Percentiles rank a stretch among this genome's conserved stretches.
These are phyloP conservation scores for Caenorhabditis plicata DNA, from an alignment of 2,888 invertebrate species.

Conservation along the genomic window DNA sequence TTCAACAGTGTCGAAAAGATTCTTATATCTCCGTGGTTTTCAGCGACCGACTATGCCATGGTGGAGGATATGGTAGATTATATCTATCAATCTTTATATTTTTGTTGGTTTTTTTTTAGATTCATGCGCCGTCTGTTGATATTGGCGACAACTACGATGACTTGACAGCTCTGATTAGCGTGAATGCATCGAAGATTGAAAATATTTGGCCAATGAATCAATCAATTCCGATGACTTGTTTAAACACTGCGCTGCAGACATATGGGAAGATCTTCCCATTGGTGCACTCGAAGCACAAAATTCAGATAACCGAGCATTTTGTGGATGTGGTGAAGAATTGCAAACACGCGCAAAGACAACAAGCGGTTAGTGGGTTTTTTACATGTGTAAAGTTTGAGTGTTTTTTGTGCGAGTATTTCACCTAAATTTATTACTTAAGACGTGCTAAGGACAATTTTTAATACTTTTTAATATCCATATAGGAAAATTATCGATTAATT, in stretches of 20 bases:
- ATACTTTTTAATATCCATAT: too few species aligned
- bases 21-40: slow-evolving; percentile 37
- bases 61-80: slow-evolving; percentile 37
- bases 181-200: slow-evolving; percentile 26
- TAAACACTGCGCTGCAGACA: slow-evolving; percentile 87
- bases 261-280: slow-evolving; percentile 89
- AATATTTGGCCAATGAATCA: slow-evolving; percentile 69
- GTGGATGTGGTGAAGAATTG: slow-evolving; percentile 78
- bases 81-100: not conserved
- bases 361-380: slow-evolving; percentile 24
- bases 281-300: slow-evolving; percentile 90
- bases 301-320: slow-evolving; percentile 93
- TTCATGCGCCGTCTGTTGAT: slow-evolving; percentile 80
- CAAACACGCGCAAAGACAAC: slow-evolving; percentile 37
- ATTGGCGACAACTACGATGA: slow-evolving; percentile 96
- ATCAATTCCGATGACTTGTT: slow-evolving; percentile 91
- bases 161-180: slow-evolving; percentile 76
- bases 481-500: too few species aligned
- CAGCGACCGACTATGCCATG: slow-evolving; percentile 41
- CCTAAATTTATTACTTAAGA: too few species aligned
- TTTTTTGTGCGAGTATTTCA: not conserved
- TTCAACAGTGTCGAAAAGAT: slow-evolving; percentile 72
- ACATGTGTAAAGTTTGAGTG: too few species aligned
- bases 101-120: slow-evolving; percentile 69
- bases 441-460: too few species aligned